Evolutionary conservation across 1,140 invertebrate species (phyloP).

Genomic region (Oreohelix idahoensis): DNA sequence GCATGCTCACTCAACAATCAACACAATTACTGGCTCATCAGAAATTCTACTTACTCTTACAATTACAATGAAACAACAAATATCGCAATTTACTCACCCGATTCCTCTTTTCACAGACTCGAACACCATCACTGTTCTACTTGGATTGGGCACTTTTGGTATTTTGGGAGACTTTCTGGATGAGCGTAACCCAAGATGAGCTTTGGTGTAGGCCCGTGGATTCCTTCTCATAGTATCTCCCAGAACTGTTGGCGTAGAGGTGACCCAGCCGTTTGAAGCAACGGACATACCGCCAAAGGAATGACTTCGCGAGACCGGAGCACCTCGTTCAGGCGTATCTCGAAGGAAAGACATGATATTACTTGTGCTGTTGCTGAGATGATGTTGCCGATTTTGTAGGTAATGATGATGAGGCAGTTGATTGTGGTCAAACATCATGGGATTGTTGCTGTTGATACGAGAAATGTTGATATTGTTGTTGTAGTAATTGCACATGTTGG

Average conservation of each 20-base stretch:
- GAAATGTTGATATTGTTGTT: not conserved
- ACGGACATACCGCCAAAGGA: conserved; percentile 64
- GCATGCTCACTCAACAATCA: no score
- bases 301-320: conserved; percentile 60
- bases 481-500: conserved; percentile 15
- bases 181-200: not conserved
- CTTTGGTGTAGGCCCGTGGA: conserved; percentile 39
- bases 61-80: no score
- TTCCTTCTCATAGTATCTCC: conserved; percentile 58
- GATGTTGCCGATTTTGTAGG: conserved; percentile 21
- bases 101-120: conserved; percentile 71
- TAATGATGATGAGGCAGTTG: not conserved
- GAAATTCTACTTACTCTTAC: no score
- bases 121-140: conserved; percentile 70
- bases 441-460: not conserved
- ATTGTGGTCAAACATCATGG: not conserved
- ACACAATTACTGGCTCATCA: no score
- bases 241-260: conserved; percentile 50
- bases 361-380: conserved; percentile 32
- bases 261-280: conserved; percentile 21
- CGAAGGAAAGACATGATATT: conserved; percentile 27
- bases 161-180: conserved; percentile 67
- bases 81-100: conserved; percentile 63
- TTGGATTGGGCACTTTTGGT: conserved; percentile 71
- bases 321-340: not conserved